These are phyloP conservation scores for Odontesthes bonariensis DNA, from an alignment of 2,113 vertebrate species.

Conservation along the genomic window DNA sequence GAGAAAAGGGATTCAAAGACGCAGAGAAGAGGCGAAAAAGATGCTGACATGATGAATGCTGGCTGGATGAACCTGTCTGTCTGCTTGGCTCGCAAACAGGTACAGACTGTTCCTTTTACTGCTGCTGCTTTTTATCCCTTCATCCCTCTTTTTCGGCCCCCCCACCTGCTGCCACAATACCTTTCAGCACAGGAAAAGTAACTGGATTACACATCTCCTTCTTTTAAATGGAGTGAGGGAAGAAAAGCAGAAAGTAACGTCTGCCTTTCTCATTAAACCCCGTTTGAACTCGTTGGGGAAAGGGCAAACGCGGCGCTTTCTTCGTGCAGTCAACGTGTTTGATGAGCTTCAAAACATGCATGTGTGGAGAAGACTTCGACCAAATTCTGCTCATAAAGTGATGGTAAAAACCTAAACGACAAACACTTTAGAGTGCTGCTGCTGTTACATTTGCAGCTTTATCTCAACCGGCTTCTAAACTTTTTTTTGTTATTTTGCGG, in stretches of 20 bases:
- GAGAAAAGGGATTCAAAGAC: neutral
- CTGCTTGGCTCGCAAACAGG: conserved; percentile 75
- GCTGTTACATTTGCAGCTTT: neutral
- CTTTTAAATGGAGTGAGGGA: conserved; percentile 29
- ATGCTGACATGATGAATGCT: conserved; percentile 69
- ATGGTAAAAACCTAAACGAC: neutral
- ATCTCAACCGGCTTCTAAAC: neutral
- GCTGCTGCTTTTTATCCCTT: conserved; percentile 52
- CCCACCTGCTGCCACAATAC: conserved; percentile 52
- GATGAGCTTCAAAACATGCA: conserved; percentile 10
- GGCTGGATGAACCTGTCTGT: conserved; percentile 64
- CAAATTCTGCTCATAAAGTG: conserved; percentile 4
- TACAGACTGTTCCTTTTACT: conserved; percentile 76
- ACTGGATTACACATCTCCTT: conserved; percentile 48
- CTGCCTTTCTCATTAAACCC: conserved; percentile 75
- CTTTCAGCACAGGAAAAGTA: conserved; percentile 44
- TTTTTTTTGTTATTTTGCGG: no score
- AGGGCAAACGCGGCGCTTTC: neutral
- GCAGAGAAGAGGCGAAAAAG: conserved; percentile 25
- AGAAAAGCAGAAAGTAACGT: conserved; percentile 54
- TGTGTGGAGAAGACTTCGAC: neutral
- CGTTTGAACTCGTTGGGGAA: conserved; percentile 42
- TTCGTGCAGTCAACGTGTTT: conserved; percentile 10
- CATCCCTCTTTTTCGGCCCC: conserved; percentile 40
- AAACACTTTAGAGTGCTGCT: neutral